These are phyloP conservation scores for Drosophila falleni DNA, from an alignment of 2,888 invertebrate species.

Conservation along the genomic window DNA sequence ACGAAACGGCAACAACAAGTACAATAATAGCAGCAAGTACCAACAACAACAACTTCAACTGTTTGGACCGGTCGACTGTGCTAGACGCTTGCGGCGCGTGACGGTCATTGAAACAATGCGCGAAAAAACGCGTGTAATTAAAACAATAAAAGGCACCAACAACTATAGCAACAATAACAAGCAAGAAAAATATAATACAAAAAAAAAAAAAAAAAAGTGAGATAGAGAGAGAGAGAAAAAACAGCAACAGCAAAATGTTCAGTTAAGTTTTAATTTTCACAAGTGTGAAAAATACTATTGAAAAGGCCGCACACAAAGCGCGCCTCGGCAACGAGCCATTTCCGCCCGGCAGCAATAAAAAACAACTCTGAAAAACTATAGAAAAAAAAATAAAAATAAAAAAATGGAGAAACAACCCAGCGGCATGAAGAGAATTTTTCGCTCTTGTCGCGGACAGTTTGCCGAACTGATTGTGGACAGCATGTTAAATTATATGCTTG, in stretches of 20 bases:
- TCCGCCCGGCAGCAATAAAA: constrained; percentile 53
- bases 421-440: constrained; percentile 27
- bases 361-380: not conserved
- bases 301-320: constrained; percentile 64
- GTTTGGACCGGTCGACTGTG: constrained; percentile 41
- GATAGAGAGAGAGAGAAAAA: constrained; percentile 6
- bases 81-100: constrained; percentile 68
- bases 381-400: not conserved
- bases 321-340: constrained; percentile 62
- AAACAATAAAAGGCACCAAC: constrained; percentile 71
- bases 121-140: constrained; percentile 77
- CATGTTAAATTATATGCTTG: constrained; percentile 40
- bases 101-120: constrained; percentile 77
- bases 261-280: constrained; percentile 78
- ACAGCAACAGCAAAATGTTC: constrained; percentile 59
- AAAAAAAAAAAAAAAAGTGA: not conserved
- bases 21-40: constrained; percentile 1
- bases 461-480: constrained; percentile 31
- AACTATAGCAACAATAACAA: constrained; percentile 31
- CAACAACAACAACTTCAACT: constrained; percentile 25
- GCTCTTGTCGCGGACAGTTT: constrained; percentile 26
- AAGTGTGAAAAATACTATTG: constrained; percentile 77
- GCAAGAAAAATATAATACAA: not conserved
- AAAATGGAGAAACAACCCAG: not conserved
- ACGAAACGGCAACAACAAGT: constrained; percentile 34